Conservation (phyloP, 2,888 invertebrate species). For the Oegoconia quadripuncta region DNA sequence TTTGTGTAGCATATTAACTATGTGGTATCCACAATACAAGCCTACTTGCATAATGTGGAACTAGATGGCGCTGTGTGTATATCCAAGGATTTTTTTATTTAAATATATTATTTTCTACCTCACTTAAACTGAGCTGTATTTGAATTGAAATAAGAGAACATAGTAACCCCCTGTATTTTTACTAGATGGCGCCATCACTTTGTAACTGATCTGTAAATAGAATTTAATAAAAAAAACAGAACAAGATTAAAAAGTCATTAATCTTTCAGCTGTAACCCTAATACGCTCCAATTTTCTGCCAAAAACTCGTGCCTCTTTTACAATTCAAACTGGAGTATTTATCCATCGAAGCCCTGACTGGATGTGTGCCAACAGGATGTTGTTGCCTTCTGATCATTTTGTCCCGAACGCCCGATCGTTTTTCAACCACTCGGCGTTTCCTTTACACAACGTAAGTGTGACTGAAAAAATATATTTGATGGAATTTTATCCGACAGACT, state of each 20-base stretch:
- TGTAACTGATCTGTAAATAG: too few relatives aligned
- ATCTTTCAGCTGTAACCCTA: background rate
- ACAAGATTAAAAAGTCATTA: background rate
- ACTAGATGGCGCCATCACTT: too few relatives aligned
- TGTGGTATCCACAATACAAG: too few relatives aligned
- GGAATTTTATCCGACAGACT: slow-evolving; percentile 2
- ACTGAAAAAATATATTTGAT: slow-evolving; percentile 11
- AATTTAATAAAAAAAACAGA: too few relatives aligned
- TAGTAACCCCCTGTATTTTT: too few relatives aligned
- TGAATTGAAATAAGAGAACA: too few relatives aligned
- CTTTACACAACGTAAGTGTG: slow-evolving; percentile 22
- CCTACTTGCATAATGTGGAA: too few relatives aligned
- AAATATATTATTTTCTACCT: too few relatives aligned
- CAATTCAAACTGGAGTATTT: slow-evolving; percentile 19
- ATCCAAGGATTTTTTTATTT: too few relatives aligned
- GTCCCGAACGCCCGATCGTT: slow-evolving; percentile 40
- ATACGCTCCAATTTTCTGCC: slow-evolving; percentile 8
- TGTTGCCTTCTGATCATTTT: slow-evolving; percentile 46
- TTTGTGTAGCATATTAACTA: too few relatives aligned
- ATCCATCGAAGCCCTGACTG: slow-evolving; percentile 31
- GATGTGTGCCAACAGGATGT: slow-evolving; percentile 57
- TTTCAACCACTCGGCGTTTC: slow-evolving; percentile 38
- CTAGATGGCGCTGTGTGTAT: too few relatives aligned
- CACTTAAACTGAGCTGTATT: too few relatives aligned
- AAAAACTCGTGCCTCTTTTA: slow-evolving; percentile 6